Base-by-base conservation (phyloP, 2,797 vertebrate species). In the Podargus strigoides region DNA sequence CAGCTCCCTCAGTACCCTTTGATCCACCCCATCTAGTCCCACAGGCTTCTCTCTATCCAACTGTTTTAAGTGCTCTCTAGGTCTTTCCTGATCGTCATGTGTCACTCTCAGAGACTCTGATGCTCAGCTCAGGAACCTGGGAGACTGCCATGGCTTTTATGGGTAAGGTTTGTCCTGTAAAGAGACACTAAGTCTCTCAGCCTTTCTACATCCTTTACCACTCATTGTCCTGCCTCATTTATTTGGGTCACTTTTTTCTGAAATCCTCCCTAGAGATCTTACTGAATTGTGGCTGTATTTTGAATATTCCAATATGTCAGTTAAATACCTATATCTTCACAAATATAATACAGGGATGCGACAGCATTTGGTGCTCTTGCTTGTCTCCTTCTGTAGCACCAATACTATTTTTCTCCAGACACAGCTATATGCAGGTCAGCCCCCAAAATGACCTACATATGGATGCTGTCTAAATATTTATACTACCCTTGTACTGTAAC, bases 181-280 rank as follows among this genome's bases (percentile, higher is more conserved):
- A 85, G 12, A 75, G 12, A 26, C 20, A 21, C n/a, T 17, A 13
- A n/a, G 14, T 63, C 22, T 30, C 8, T 63, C 4, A 0, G 21
- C 5, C 11, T 63, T 60, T 85, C n/a, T 77, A 1, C 44, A 5
- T 36, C 18, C 37, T 41, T 79, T 79, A 23, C 8, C 30, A 62
- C 13, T 36, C 24, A 3, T 55, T 60, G 70, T 93, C 12, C 80
- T 73, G 28, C 3, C 14, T 72, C 28, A 7, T 12, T 72, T 12
- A 77, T 15, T 0, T 0, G 7, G 16, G 14, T 1, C 4, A 5
- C 4, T 2, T 42, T 73, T 84, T 85, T 46, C 37, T 15, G 27
- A 80, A 20, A 80, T 50, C 14, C 3, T 77, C 58, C 42, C 14
- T 39, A 62, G 26, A 53, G 8, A 50, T 12, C 44, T 46, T 85